Percentiles rank a stretch among this genome's conserved stretches.
Evolutionary conservation across 2,113 vertebrate genomes (phyloP).

Genomic region (Chionodraco myersi): DNA sequence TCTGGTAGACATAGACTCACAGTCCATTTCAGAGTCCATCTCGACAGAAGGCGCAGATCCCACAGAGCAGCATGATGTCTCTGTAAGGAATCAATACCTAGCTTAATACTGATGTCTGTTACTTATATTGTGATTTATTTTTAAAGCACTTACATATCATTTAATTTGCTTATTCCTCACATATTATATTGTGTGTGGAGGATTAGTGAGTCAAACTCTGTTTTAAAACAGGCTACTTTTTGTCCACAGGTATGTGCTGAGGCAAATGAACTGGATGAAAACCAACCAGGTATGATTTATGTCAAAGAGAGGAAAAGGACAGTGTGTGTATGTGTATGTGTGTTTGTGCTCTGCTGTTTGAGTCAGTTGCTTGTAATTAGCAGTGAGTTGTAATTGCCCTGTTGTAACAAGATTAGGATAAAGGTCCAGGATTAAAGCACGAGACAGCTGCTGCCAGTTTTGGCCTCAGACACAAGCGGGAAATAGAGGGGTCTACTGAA

Average conservation of each 20-base stretch:
- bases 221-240: conserved; percentile 49
- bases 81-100: conserved; percentile 67
- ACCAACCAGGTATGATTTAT: conserved; percentile 67
- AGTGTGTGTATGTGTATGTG: background rate
- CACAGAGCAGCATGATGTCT: conserved; percentile 65
- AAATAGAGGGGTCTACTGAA: background rate
- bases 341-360: background rate
- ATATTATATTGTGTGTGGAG: background rate
- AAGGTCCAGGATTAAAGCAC: conserved; percentile 72
- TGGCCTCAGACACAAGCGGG: conserved; percentile 35
- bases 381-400: conserved; percentile 65
- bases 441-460: conserved; percentile 71
- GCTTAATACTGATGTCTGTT: background rate
- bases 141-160: no score
- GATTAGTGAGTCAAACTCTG: background rate
- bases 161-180: no score
- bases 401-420: conserved; percentile 81
- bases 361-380: conserved; percentile 46
- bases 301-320: background rate
- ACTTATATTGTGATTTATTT: background rate
- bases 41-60: conserved; percentile 60
- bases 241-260: conserved; percentile 49
- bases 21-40: conserved; percentile 57
- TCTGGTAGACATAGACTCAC: conserved; percentile 70
- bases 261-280: conserved; percentile 67